These are phyloP conservation scores for Metopolophium dirhodum DNA, from an alignment of 1,140 invertebrate genomes.

Conservation along the genomic window DNA sequence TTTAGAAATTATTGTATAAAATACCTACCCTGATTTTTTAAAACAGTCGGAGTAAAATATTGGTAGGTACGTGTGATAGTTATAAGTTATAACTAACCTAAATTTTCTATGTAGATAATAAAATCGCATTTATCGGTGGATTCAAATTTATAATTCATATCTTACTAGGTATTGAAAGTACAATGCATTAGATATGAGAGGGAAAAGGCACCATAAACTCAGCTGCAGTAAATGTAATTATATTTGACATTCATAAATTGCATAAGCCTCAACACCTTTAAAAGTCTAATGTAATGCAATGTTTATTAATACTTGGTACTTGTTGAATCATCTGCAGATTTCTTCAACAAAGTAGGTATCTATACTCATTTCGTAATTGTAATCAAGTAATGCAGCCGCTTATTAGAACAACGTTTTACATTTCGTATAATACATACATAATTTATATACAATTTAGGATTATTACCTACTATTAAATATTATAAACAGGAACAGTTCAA, in stretches of 20 bases:
- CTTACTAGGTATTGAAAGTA: not conserved
- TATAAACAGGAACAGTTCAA: not conserved
- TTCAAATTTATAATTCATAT: not conserved
- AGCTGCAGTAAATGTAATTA: not conserved
- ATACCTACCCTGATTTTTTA: not conserved
- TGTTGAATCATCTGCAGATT: not conserved
- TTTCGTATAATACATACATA: not conserved
- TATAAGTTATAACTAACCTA: not conserved
- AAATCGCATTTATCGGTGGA: not conserved
- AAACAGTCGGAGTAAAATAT: not conserved
- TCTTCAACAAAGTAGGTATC: not conserved
- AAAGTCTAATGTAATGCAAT: not conserved
- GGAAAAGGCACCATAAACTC: not conserved
- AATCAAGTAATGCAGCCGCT: not conserved
- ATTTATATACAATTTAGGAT: not conserved
- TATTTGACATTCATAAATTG: not conserved
- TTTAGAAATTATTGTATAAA: not conserved
- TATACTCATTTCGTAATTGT: not conserved
- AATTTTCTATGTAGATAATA: not conserved
- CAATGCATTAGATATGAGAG: not conserved
- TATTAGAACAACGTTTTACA: not conserved
- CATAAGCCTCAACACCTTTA: not conserved
- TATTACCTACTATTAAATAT: not conserved
- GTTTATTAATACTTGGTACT: not conserved
- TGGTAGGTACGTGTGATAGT: too few relatives aligned